phyloP scores from a whole-genome alignment of 2,113 vertebrate genomes.

The Hymenochirus boettgeri region DNA sequence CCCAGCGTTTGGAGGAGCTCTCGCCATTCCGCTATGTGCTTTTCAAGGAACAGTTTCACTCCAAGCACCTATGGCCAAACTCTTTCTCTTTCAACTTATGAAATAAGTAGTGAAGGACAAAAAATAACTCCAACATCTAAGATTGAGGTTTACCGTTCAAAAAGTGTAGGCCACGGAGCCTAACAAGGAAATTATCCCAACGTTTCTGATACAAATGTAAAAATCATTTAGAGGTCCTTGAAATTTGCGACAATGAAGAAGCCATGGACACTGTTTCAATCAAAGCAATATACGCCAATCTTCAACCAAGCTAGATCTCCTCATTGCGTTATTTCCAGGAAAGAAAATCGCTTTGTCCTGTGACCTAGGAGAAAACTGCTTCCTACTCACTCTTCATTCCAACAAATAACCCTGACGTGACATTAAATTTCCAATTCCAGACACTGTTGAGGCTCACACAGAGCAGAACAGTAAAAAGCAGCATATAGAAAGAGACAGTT shows the following conservation, averaged over 20 bases:
- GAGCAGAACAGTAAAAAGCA: constrained; percentile 82
- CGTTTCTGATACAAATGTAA: constrained; percentile 82
- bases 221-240: constrained; percentile 95
- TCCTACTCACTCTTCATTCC: constrained; percentile 94
- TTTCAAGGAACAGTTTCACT: constrained; percentile 95
- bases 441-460: constrained; percentile 93
- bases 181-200: constrained; percentile 65
- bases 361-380: constrained; percentile 86
- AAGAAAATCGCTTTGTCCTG: constrained; percentile 93
- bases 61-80: constrained; percentile 89
- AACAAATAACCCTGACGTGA: constrained; percentile 71
- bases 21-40: constrained; percentile 86
- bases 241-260: constrained; percentile 92
- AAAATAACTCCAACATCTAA: constrained; percentile 78
- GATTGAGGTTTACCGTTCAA: constrained; percentile 93
- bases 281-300: constrained; percentile 95
- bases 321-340: constrained; percentile 88
- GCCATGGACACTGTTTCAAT: constrained; percentile 96
- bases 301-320: constrained; percentile 87
- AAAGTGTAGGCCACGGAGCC: constrained; percentile 94
- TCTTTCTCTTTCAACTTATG: constrained; percentile 90
- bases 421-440: constrained; percentile 94
- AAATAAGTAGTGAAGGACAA: constrained; percentile 89
- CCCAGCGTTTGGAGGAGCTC: constrained; percentile 74
- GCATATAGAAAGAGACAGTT: constrained; percentile 68